Percentiles rank a stretch among this genome's conserved stretches.
Evolutionary conservation across 2,113 vertebrate genomes (phyloP).

Genomic region (Vulpes ferrilata): DNA sequence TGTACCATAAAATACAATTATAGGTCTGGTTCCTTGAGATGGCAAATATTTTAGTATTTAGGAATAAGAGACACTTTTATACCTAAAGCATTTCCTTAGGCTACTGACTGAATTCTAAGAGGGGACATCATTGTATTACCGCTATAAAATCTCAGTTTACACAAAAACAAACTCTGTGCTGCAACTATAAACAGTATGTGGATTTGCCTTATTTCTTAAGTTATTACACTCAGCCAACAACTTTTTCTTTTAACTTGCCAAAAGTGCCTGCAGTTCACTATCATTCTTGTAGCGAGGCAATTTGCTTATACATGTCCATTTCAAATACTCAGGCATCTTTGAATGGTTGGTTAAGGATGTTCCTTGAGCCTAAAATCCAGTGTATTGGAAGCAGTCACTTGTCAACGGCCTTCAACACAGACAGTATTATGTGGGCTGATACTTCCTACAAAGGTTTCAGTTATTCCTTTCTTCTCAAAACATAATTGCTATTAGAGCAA

Average conservation of each 20-base stretch:
- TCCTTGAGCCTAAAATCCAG: neutral
- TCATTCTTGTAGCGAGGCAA: neutral
- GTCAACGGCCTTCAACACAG: neutral
- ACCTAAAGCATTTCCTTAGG: conserved; percentile 45
- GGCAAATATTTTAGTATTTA: conserved; percentile 40
- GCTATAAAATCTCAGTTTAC: conserved; percentile 73
- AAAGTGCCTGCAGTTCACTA: neutral
- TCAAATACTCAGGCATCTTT: conserved; percentile 34
- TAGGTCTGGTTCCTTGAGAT: neutral
- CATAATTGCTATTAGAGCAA: neutral
- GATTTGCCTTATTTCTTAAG: conserved; percentile 67
- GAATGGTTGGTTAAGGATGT: neutral
- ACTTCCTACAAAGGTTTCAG: neutral
- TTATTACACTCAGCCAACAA: conserved; percentile 69
- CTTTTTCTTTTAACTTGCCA: conserved; percentile 2
- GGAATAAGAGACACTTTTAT: conserved; percentile 42
- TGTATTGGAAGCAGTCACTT: neutral
- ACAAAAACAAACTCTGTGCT: conserved; percentile 62
- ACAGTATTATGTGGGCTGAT: neutral
- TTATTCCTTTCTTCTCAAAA: conserved; percentile 12
- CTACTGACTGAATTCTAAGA: conserved; percentile 73
- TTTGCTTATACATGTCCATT: neutral
- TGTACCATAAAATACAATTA: conserved; percentile 55
- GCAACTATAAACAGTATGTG: conserved; percentile 67
- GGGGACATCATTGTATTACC: conserved; percentile 68